Base-by-base conservation (phyloP, 2,888 invertebrate species). In the Apomyelois bistriatella region DNA sequence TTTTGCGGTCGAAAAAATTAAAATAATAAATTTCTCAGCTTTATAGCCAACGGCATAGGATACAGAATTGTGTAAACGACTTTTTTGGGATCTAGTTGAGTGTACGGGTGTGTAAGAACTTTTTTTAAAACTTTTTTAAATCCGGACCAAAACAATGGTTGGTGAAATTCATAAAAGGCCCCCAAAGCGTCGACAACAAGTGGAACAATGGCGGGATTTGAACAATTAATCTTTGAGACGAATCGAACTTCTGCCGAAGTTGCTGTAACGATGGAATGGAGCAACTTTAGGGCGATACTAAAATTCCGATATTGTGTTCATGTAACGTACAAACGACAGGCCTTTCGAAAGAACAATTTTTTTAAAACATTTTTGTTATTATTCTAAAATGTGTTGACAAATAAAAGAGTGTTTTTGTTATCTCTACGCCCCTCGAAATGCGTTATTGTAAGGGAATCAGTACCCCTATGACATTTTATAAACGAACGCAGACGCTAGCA, bases 221-320 rank as follows among this genome's bases (percentile, higher is more conserved):
- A 72, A 82, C 85, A 82, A 87, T 87, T 85, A 86, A 87, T 87
- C 86, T 87, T 79, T 64, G 74, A 69, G 73, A 73, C 72, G 74
- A 79, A 85, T 87, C 85, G 83, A 85, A 82, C 77, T 76, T 70
- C 56, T 57, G 49, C 52, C 28, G 22, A 28, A 57, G 61, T 64
- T 64, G 61, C 62, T 60, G 57, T 62, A 66, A 64, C 65, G 58
- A 65, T 63, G 68, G 70, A 68, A 68, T 54, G 59, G 60, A 12
- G 17, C 22, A 42, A 42, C 37, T 43, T 52, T 22, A 5, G 49
- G 15, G 12, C 32, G 40, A 43, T 37, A 52, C 43, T 52, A 40
- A 30, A 30, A 50, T 28, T 40, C n/a, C 16, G 30, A 40, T 16
- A 30, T 32, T 32, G 30, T 30, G 16, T 32, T 46, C 46, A 15